Base-by-base conservation (phyloP, 2,113 vertebrate genomes). In the Leptosomus discolor region DNA sequence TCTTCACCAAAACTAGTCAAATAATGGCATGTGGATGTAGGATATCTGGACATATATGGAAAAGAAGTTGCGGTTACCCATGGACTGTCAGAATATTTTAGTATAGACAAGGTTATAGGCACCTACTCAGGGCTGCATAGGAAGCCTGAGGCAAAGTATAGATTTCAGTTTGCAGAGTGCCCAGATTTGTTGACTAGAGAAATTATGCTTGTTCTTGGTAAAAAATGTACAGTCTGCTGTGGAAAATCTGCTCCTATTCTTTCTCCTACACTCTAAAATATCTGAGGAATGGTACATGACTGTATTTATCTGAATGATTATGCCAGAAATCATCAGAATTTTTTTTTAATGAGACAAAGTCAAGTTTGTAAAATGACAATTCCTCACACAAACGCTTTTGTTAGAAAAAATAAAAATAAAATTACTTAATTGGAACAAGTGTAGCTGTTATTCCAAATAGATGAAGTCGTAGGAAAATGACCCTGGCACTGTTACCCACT, bases 261-360 rank as follows among this genome's bases (percentile, higher is more conserved):
- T 96, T 96, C 94, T 96, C 96, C 97, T 90, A 97, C 97, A 90
- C 87, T 88, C 87, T 85, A 61, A 97, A 97, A 74, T 71, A 97
- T 97, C 85, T 26, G 32, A 95, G 67, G 94, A 97, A 97, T 97
- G 95, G 91, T 85, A 88, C 86, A 73, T 80, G 65, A 92, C 57
- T 89, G 14, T 48, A 75, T 88, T 95, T 94, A 79, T 57, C 22
- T 37, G 45, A 43, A 53, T 54, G 32, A 76, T 85, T 92, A 79
- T 85, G 69, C 77, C 26, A 69, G 26, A n/a, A n/a, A n/a, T n/a
- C n/a, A n/a, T 46, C 19, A 19, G 45, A 45, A 54, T 50, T 16
- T 51, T 76, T 92, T 48, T 34, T 37, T 82, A 0, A 39, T 73
- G 41, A 94, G 76, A 75, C 29, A 79, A 85, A 91, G 36, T 95